Conservation (phyloP, 2,797 vertebrate genomes). For the Taeniopygia guttata region DNA sequence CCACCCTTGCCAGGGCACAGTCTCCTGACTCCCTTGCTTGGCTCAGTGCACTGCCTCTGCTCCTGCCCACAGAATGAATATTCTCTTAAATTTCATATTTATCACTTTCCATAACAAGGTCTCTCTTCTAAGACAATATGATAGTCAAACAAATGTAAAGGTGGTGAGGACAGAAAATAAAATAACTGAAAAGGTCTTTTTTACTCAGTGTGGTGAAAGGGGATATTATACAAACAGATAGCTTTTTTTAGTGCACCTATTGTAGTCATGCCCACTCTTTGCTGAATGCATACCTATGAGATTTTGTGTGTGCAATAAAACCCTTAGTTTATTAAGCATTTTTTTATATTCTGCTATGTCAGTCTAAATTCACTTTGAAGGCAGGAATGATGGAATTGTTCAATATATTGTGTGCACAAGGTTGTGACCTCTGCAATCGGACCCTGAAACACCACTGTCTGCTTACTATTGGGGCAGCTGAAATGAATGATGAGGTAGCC, state of each 20-base stretch:
- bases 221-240: background rate
- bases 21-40: background rate
- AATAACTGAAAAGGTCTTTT: background rate
- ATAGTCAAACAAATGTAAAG: background rate
- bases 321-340: constrained; percentile 41
- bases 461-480: constrained; percentile 20
- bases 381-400: constrained; percentile 73
- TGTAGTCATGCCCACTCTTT: background rate
- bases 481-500: background rate
- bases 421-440: constrained; percentile 50
- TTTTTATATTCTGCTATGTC: constrained; percentile 52
- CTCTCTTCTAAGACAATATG: background rate
- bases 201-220: background rate
- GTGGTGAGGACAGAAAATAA: background rate
- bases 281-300: constrained; percentile 38
- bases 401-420: constrained; percentile 65
- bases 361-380: constrained; percentile 66
- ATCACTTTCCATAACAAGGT: background rate
- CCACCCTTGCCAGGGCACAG: background rate
- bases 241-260: constrained; percentile 26
- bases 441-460: constrained; percentile 1
- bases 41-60: background rate
- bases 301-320: constrained; percentile 47
- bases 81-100: background rate
- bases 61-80: background rate